phyloP scores from a whole-genome alignment of 1,140 invertebrate species.

The Cotesia glomerata region DNA sequence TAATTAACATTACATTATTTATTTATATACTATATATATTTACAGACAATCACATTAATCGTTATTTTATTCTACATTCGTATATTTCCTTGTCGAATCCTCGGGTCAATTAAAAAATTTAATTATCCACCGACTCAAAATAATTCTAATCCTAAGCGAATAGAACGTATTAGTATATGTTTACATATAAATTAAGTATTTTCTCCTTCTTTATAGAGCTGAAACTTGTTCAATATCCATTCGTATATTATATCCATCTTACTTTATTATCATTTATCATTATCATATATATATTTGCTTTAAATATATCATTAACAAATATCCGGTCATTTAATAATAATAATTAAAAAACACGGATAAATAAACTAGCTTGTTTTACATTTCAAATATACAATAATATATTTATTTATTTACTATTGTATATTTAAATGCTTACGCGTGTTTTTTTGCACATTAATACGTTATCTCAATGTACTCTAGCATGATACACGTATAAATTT shows the following conservation, averaged over 20 bases:
- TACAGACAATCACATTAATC: constrained; percentile 65
- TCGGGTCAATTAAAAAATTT: background rate
- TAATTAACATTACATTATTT: constrained; percentile 58
- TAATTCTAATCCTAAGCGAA: too few relatives aligned
- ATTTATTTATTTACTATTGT: background rate
- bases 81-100: background rate
- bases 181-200: background rate
- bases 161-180: too few relatives aligned
- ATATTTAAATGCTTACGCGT: constrained; percentile 15
- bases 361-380: background rate
- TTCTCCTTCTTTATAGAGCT: constrained; percentile 47
- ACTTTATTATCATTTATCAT: background rate
- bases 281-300: too few relatives aligned
- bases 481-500: too few relatives aligned
- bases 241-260: constrained; percentile 28
- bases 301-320: background rate
- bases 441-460: constrained; percentile 2
- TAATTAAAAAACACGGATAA: background rate
- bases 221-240: constrained; percentile 63
- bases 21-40: constrained; percentile 57
- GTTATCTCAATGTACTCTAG: background rate
- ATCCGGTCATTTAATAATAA: background rate
- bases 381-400: too few relatives aligned
- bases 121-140: background rate
- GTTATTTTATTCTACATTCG: constrained; percentile 35